Percentiles rank a stretch among this genome's conserved stretches.
These are phyloP conservation scores for Leucosticte australis DNA, from an alignment of 2,113 vertebrate genomes.

Conservation along the genomic window DNA sequence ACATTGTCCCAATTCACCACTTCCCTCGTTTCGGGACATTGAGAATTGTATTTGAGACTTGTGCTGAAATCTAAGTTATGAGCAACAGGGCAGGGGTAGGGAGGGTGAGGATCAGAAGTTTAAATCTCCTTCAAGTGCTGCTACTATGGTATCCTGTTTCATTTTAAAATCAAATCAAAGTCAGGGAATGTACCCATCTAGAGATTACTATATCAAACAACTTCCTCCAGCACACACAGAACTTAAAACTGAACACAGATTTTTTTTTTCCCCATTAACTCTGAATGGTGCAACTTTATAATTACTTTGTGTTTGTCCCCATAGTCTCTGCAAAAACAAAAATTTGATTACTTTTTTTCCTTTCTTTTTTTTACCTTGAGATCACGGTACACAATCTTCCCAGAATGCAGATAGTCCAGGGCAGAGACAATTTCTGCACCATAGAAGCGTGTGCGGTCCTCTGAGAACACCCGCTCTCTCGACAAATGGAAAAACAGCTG, in stretches of 20 bases:
- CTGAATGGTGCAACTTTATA: conserved; percentile 72
- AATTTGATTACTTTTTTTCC: conserved; percentile 69
- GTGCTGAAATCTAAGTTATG: background rate
- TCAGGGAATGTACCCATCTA: background rate
- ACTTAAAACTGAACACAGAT: conserved; percentile 3
- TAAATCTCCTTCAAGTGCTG: background rate
- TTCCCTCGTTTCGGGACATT: background rate
- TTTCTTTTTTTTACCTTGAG: conserved; percentile 94
- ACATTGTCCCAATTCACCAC: background rate
- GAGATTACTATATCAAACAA: background rate
- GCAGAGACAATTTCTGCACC: conserved; percentile 98
- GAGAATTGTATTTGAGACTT: background rate
- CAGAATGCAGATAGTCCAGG: conserved; percentile 96
- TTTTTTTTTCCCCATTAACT: conserved; percentile 17
- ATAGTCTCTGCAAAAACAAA: conserved; percentile 68
- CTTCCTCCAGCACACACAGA: background rate
- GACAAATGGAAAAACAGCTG: conserved; percentile 99
- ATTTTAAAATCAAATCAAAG: background rate
- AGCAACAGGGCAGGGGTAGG: background rate
- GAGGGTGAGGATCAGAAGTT: background rate
- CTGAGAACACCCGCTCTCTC: conserved; percentile 99
- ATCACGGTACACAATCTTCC: conserved; percentile 99
- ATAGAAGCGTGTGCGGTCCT: conserved; percentile 98
- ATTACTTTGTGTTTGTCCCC: conserved; percentile 77
- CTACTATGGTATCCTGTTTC: background rate